Conservation (phyloP, 2,113 vertebrate species). For the Mesitornis unicolor region DNA sequence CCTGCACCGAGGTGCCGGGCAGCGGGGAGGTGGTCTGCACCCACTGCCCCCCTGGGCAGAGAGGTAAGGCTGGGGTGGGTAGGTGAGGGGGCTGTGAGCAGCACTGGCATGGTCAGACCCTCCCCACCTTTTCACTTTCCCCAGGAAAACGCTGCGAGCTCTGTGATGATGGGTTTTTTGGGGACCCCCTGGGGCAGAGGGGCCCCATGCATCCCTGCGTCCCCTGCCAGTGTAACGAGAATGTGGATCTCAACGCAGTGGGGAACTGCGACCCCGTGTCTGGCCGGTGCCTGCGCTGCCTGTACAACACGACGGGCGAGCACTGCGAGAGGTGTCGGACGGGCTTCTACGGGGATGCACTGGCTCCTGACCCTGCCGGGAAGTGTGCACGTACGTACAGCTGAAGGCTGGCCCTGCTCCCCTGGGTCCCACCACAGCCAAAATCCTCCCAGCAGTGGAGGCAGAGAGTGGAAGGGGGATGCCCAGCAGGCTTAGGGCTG, state of each 20-base stretch:
- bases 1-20: slow-evolving; percentile 76
- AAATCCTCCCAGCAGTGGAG: background rate
- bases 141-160: slow-evolving; percentile 86
- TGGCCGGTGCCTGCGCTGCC: slow-evolving; percentile 86
- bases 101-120: fast-evolving
- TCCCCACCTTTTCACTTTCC: background rate
- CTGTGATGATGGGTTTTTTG: slow-evolving; percentile 90
- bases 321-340: slow-evolving; percentile 79
- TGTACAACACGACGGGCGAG: slow-evolving; percentile 80
- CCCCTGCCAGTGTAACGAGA: slow-evolving; percentile 83
- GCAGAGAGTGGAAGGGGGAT: background rate
- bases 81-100: fast-evolving
- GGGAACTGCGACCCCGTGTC: slow-evolving; percentile 85
- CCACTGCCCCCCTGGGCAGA: slow-evolving; percentile 84
- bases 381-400: slow-evolving; percentile 83
- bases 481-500: background rate
- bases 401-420: background rate
- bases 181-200: slow-evolving; percentile 84
- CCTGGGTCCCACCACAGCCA: background rate
- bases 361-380: background rate
- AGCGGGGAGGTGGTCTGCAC: slow-evolving; percentile 87
- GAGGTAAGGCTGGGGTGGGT: slow-evolving; percentile 76
- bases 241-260: slow-evolving; percentile 85
- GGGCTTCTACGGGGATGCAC: slow-evolving; percentile 83
- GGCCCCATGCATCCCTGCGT: slow-evolving; percentile 73